Evolutionary conservation across 2,888 invertebrate species (phyloP), one percentile per base, ranked within the genome.

Genomic region (Archips crataeganus): DNA sequence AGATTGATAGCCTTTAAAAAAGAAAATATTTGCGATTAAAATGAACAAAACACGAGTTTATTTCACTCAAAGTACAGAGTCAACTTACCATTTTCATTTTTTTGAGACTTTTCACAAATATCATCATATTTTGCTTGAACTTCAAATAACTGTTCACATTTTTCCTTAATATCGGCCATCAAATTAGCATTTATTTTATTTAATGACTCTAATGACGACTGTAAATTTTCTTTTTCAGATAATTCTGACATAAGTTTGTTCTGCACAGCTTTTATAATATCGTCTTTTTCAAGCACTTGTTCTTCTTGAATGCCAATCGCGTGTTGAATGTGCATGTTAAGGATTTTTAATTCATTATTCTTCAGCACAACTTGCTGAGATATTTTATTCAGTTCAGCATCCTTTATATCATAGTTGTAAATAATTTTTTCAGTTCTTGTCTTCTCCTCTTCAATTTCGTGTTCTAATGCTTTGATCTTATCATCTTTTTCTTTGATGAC

Each of bases 241-340:
- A 75, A 54, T 63, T 74, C 71, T 61, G 77, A 71, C 45, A 76
- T 47, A 54, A 69, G 64, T 10, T 77, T 71, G n/a, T 74, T 36
- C 45, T 67, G 32, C n/a, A 67, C 39, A 32, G 75, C 47, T 63
- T 36, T 45, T 34, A 61, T 69, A 49, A 69, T 15, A 34, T 34
- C 36, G 5, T 69, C 57, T 6, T 70, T 70, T 51, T 70, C 51
- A 54, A 51, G 47, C 42, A 51, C 11, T 54, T 63, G 15, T 23
- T 62, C 23, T 39, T 70, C 51, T 23, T 60, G 11, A 4, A 36
- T n/a, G 8, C 60, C 45, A 15, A 47, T 49, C 32, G 23, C 49
- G 32, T 60, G 49, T 45, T 67, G 13, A 5, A 67, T 42, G 23
- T 57, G 36, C 36, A 49, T 15, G 5, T 62, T 62, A 51, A 61